Evolutionary conservation across 2,888 invertebrate genomes (phyloP), one percentile per base, ranked within the genome.

Genomic region (Tetrapedia diversipes): DNA sequence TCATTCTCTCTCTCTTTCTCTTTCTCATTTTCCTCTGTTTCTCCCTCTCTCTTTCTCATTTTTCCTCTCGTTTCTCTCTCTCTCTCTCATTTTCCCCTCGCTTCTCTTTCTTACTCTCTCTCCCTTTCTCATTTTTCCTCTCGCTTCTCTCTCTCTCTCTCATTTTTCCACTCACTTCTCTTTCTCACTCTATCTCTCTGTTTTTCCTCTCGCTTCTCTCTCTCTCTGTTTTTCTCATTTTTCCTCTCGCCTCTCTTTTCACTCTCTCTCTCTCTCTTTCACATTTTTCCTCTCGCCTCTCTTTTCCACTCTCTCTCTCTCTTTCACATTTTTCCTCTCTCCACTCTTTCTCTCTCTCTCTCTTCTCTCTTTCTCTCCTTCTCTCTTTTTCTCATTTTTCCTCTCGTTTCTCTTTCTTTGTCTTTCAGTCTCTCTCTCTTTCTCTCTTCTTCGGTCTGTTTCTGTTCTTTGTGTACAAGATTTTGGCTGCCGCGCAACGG

Each of bases 1-100:
- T n/a, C n/a, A n/a, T n/a, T n/a, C n/a, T n/a, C n/a, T n/a, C 24
- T 34, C 59, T 19, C 65, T 34, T 64, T 69, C 22, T 51, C 16
- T 11, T 45, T 47, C 51, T 43, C 27, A 39, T 27, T 37, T 32
- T 16, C 14, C 4, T 0, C 16, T 14, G 4, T 3, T 22, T 37
- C 34, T 27, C n/a, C n/a, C 65, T 34, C 59, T 69, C 22, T 51
- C 16, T 11, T 45, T 47, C 51, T 43, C 27, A 39, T 27, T 37
- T 32, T 16, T 10, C 4, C 0, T 10, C 19, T n/a, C n/a, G 4
- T 3, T 22, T 37, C 34, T n/a, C n/a, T n/a, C n/a, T n/a, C n/a
- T n/a, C n/a, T n/a, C n/a, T n/a, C n/a, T n/a, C n/a, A n/a, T n/a
- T n/a, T n/a, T n/a, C n/a, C n/a, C n/a, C n/a, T n/a, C n/a, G n/a